A percentile compares a stretch with the other conserved stretches of the same genome.
These are phyloP conservation scores for Cydia amplana DNA, from an alignment of 1,140 invertebrate species.

Conservation along the genomic window DNA sequence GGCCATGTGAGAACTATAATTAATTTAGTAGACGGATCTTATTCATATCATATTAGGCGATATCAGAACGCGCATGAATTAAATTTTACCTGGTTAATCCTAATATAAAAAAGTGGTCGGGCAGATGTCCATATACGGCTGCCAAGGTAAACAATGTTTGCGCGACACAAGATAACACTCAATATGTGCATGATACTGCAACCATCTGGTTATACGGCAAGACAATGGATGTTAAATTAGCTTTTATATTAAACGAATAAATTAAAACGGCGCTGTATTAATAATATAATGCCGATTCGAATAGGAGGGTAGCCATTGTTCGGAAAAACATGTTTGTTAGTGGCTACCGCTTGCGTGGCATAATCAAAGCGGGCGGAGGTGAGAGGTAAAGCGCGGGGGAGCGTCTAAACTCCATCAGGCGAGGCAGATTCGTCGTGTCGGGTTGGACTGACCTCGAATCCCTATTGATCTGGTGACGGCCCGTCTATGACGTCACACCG, in stretches of 20 bases:
- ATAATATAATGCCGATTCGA: not conserved
- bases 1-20: not conserved
- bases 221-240: not conserved
- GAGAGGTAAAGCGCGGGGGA: conserved; percentile 36
- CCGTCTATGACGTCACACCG: conserved; percentile 48
- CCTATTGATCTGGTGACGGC: conserved; percentile 59
- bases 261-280: conserved; percentile 18
- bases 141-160: conserved; percentile 18
- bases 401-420: conserved; percentile 41
- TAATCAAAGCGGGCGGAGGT: conserved; percentile 36
- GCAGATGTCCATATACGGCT: conserved; percentile 10
- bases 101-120: not conserved
- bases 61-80: not conserved
- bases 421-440: conserved; percentile 46
- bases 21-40: conserved; percentile 9
- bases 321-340: conserved; percentile 31
- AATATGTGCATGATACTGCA: conserved; percentile 18
- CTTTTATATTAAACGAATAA: conserved; percentile 6
- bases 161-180: conserved; percentile 11
- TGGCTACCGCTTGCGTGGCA: conserved; percentile 24
- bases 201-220: not conserved
- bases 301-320: conserved; percentile 29
- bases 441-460: conserved; percentile 54
- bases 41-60: not conserved
- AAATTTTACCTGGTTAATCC: conserved; percentile 6